Percentiles rank a stretch among this genome's conserved stretches.
phyloP scores from a whole-genome alignment of 2,888 invertebrate species.

The Caenorhabditis angaria region DNA sequence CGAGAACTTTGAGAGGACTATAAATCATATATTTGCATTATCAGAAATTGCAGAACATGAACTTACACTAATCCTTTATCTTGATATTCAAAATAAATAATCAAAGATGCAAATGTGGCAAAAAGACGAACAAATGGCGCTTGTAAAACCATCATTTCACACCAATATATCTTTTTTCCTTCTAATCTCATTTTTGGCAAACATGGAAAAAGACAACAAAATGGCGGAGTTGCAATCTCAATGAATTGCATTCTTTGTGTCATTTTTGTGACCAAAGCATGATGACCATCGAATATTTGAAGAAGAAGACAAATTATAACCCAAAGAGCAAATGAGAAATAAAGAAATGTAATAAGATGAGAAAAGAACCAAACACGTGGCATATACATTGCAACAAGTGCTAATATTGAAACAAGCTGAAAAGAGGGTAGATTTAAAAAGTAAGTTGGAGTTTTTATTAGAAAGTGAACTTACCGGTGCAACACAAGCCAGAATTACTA shows the following conservation, averaged over 20 bases:
- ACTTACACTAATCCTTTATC: slow-evolving; percentile 63
- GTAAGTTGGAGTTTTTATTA: background rate
- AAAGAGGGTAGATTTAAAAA: background rate
- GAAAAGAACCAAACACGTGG: slow-evolving; percentile 69
- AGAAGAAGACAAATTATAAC: slow-evolving; percentile 68
- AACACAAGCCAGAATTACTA: slow-evolving; percentile 63
- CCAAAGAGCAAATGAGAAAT: slow-evolving; percentile 68
- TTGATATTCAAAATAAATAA: slow-evolving; percentile 68
- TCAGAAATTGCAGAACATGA: background rate
- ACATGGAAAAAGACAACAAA: slow-evolving; percentile 70
- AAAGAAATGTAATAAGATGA: slow-evolving; percentile 67
- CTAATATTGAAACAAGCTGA: slow-evolving; percentile 62
- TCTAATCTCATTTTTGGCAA: slow-evolving; percentile 66
- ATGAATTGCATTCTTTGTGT: slow-evolving; percentile 48
- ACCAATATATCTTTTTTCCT: slow-evolving; percentile 59
- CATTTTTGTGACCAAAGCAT: slow-evolving; percentile 54
- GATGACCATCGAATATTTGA: slow-evolving; percentile 66
- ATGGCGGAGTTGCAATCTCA: slow-evolving; percentile 66
- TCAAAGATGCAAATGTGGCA: slow-evolving; percentile 64
- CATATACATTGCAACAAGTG: slow-evolving; percentile 67
- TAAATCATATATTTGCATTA: slow-evolving; percentile 18
- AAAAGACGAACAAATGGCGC: slow-evolving; percentile 63
- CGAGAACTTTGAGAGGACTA: slow-evolving; percentile 66
- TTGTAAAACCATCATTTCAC: slow-evolving; percentile 68
- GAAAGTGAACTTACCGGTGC: slow-evolving; percentile 53